These are phyloP conservation scores for Campoletis sonorensis DNA, from an alignment of 1,140 invertebrate genomes.

Conservation along the genomic window DNA sequence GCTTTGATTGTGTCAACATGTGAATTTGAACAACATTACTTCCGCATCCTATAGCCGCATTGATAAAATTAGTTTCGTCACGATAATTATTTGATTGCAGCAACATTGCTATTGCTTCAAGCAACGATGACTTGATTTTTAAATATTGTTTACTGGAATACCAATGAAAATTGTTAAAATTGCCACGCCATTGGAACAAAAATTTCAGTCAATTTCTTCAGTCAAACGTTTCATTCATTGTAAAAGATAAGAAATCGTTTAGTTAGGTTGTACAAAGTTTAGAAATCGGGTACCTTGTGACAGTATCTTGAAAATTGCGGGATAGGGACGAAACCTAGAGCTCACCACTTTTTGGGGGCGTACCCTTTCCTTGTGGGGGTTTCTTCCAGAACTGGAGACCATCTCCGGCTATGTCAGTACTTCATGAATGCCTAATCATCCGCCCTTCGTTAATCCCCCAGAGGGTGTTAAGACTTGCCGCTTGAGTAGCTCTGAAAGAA, in stretches of 20 bases:
- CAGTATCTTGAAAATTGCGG: background rate
- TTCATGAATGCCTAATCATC: conserved; percentile 69
- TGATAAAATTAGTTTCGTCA: background rate
- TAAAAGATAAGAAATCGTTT: background rate
- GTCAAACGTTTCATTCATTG: background rate
- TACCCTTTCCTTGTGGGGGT: conserved; percentile 24
- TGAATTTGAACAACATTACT: background rate
- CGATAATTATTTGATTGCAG: background rate
- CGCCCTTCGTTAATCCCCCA: conserved; percentile 73
- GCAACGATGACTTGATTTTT: too few species aligned
- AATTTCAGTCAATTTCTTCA: background rate
- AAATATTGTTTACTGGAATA: background rate
- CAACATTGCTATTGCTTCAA: background rate
- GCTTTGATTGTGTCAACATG: background rate
- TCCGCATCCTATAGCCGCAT: background rate
- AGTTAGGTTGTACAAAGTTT: background rate
- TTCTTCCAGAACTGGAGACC: conserved; percentile 55
- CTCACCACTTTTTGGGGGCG: background rate
- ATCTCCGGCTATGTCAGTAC: conserved; percentile 54
- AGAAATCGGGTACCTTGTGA: background rate
- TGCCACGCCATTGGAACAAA: background rate
- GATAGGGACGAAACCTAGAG: background rate
- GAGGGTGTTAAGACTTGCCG: conserved; percentile 72
- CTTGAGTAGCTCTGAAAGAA: conserved; percentile 74
- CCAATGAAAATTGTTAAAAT: too few species aligned